Evolutionary conservation across 2,888 invertebrate genomes (phyloP), one percentile per base, ranked within the genome.

Genomic region (Ophion slaviceki): DNA sequence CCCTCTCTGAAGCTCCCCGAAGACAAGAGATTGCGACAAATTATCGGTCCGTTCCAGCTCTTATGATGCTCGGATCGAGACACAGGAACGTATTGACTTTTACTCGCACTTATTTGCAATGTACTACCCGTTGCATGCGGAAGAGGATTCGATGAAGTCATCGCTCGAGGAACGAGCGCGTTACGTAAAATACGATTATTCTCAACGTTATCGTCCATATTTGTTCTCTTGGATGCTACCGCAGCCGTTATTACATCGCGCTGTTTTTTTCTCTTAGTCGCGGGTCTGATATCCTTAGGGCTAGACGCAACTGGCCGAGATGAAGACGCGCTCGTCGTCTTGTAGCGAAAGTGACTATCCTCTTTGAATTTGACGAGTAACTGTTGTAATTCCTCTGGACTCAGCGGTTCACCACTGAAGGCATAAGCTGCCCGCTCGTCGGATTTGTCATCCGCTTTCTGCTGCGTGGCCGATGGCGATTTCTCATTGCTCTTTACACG

Each of bases 301-400:
- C 53, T 66, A 0, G 80, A 36, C 20, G 62, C 61, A 2, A 76
- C 75, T 17, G 78, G 74, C 17, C 53, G 57, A 7, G 57, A n/a
- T 0, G 75, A 68, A n/a, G 74, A 76, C n/a, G 24, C 0, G 11
- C 0, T 40, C 1, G 64, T 28, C 11, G 74, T 14, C 10, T 53
- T 67, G 1, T 2, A 8, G 11, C 53, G 66, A 53, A 84, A 86
- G 75, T 86, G 78, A 8, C 84, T 75, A 17, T 86, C 86, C 2
- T 47, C 24, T 0, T n/a, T 28, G 24, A 70, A 86, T 62, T 86
- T 86, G 0, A 47, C 4, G 2, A 11, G 32, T 17, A 86, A 64
- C 4, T 75, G 64, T 0, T 71, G 47, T 57, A 86, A 36, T 62
- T 86, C 86, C 2, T 11, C 71, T 2, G 7, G 2, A 14, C 24